Conservation (phyloP, 1,140 invertebrate genomes). For the Rhopalosiphum maidis region DNA sequence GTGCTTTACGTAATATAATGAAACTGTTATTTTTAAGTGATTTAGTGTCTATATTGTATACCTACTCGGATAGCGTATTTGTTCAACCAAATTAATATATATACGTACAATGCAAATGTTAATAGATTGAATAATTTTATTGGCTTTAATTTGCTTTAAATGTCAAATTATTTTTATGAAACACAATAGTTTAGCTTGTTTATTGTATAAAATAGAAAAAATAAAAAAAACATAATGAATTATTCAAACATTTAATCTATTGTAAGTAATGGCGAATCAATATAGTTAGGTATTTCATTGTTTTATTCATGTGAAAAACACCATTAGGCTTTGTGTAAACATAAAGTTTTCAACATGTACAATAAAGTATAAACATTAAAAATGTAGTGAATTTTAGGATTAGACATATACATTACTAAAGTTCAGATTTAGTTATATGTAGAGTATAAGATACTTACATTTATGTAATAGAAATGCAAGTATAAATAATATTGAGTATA, state of each 20-base stretch:
- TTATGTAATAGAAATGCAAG: neutral
- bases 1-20: neutral
- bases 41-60: neutral
- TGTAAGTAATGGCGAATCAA: neutral
- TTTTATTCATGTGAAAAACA: neutral
- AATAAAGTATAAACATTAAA: neutral
- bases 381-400: neutral
- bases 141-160: neutral
- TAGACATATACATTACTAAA: neutral
- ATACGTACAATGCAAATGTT: neutral
- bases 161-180: neutral
- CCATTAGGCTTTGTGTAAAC: neutral
- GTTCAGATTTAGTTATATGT: neutral
- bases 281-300: constrained; percentile 33
- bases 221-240: neutral
- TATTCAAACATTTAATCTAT: constrained; percentile 1
- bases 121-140: neutral
- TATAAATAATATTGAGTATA: neutral
- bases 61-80: neutral
- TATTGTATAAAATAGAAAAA: constrained; percentile 14
- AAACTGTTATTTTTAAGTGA: neutral
- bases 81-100: neutral
- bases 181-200: neutral
- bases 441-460: neutral
- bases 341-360: neutral